Evolutionary conservation across 2,888 invertebrate species (phyloP), one percentile per base, ranked within the genome.

Genomic region (Drosophila fungiperda): DNA sequence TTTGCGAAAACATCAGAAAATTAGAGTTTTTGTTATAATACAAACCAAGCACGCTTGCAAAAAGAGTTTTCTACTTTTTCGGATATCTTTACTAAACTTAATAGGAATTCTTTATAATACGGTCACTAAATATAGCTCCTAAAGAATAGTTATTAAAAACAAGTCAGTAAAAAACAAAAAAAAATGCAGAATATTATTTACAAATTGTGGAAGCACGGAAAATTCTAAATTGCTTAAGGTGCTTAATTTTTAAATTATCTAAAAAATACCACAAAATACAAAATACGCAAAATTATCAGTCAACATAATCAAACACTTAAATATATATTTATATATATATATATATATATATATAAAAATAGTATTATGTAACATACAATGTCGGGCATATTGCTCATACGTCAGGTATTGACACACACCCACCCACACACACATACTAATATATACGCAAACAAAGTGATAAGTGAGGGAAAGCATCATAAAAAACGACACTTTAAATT

Each of bases 301-400:
- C n/a, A 66, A 32, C 35, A 60, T 20, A 12, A 26, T 20, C 12
- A 32, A 20, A 49, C 20, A 33, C 29, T 40, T 32, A 68, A 26
- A n/a, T n/a, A n/a, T n/a, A n/a, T n/a, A n/a, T n/a, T n/a, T n/a
- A n/a, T n/a, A n/a, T n/a, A 59, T 29, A 62, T 50, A 29, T n/a
- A 32, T 35, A 36, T 15, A 42, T 26, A 40, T 11, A 45, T 15
- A 17, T 23, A 50, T 40, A 63, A 35, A 29, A 6, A 29, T 15
- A 15, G 55, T 53, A 29, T 48, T 29, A 35, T 5, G 42, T 33
- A 20, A 1, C 3, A 54, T 3, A 11, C 15, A 23, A 23, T 11
- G n/a, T 36, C 7, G 1, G 35, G 40, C 12, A 58, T 17, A 74
- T 74, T 74, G 57, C 57, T 57, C 17, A 73, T 69, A 65, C 65